phyloP scores from a whole-genome alignment of 2,888 invertebrate species.

The Hydraecia micacea region DNA sequence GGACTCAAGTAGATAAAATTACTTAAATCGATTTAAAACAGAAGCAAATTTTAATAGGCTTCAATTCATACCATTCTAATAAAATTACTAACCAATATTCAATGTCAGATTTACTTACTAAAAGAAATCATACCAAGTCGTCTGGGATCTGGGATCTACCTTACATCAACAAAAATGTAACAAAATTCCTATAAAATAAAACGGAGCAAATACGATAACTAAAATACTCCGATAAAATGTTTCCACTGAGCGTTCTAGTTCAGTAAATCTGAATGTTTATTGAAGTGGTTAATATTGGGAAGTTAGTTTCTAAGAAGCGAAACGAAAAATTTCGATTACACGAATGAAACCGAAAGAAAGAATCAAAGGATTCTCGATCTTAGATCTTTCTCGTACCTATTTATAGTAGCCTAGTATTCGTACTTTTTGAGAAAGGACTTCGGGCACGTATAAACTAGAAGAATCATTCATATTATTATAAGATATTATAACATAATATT shows the following conservation, averaged over 20 bases:
- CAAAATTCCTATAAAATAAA: background rate
- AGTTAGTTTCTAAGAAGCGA: constrained; percentile 19
- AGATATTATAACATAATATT: too few relatives aligned
- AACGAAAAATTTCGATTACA: constrained; percentile 16
- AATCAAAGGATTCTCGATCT: background rate
- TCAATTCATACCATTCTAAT: too few relatives aligned
- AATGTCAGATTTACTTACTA: too few relatives aligned
- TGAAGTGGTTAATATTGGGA: constrained; percentile 19
- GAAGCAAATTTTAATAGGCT: too few relatives aligned
- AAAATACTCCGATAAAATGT: constrained; percentile 3
- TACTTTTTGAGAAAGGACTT: too few relatives aligned
- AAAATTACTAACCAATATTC: too few relatives aligned
- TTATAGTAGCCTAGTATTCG: too few relatives aligned
- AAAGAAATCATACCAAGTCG: background rate
- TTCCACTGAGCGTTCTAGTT: constrained; percentile 8
- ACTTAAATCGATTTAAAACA: too few relatives aligned
- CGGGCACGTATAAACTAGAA: background rate
- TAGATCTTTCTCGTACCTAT: too few relatives aligned
- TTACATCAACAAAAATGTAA: background rate
- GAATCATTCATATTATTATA: too few relatives aligned
- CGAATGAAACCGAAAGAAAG: constrained; percentile 4
- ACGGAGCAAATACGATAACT: background rate
- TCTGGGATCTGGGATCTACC: background rate
- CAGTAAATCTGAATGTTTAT: constrained; percentile 30
- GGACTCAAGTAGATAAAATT: too few relatives aligned